Evolutionary conservation across 2,113 vertebrate genomes (phyloP), one percentile per base, ranked within the genome.

Genomic region (Toxotes chatareus): DNA sequence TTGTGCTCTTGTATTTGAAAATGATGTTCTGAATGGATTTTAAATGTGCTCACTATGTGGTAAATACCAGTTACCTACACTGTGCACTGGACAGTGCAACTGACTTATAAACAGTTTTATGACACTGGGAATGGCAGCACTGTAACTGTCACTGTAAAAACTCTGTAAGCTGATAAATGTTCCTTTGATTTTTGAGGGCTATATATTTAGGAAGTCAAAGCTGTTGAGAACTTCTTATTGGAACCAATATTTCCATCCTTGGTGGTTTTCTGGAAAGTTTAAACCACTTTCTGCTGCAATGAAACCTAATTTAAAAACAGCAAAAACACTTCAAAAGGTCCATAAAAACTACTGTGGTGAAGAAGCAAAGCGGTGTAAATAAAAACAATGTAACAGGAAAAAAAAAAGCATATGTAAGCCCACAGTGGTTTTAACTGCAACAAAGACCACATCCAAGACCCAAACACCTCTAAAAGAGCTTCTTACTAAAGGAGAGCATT

Each of bases 401-500:
- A 27, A 27, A 27, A 21, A 23, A 57, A 59, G 57, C 31, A 13
- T 8, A 53, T 40, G 21, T 10, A 42, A 31, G 44, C 7, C 51
- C 44, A 59, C 9, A 42, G 40, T 36, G 4, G 21, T 31, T 56
- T 21, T 63, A 46, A 51, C 2, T 57, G 27, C 36, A 75, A 62
- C 68, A 59, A 83, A 60, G 42, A 55, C n/a, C 14, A 62, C 23
- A 60, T 55, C 65, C 4, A 61, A 51, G 27, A 21, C 51, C 42
- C 14, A 17, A 70, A 40, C 27, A 53, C 31, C 66, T 34, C 44
- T 38, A 57, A 69, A 73, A 78, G 44, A 53, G 60, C 49, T 60
- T 74, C 65, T 55, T 42, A 57, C 42, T 4, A 47, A 63, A 46
- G 32, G 42, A 86, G 27, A 80, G 62, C 40, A 55, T 69, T 51